Conservation (phyloP, 2,113 vertebrate species). For the Lasiurus cinereus region DNA sequence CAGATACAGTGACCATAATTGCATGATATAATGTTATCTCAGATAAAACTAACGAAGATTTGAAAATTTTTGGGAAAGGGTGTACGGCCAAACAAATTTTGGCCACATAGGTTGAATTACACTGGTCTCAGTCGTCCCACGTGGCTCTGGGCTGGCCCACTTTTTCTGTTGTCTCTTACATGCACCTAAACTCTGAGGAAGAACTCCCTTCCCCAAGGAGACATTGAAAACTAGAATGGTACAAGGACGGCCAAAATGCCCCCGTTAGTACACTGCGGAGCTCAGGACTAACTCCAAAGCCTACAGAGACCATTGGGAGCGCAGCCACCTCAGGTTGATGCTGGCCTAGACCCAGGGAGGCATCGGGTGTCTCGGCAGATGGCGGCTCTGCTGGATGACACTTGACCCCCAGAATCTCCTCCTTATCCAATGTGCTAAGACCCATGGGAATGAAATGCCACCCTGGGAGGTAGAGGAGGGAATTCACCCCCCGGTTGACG, state of each 20-base stretch:
- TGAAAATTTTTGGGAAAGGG: neutral
- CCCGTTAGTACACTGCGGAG: neutral
- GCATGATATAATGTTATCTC: neutral
- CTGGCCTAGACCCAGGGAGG: neutral
- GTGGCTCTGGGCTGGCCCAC: rapidly evolving
- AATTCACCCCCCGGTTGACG: neutral
- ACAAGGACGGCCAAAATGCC: neutral
- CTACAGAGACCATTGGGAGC: neutral
- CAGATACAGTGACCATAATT: neutral
- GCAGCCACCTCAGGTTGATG: neutral
- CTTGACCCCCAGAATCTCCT: neutral
- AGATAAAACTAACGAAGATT: neutral
- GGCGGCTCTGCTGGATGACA: neutral
- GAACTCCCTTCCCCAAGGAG: neutral
- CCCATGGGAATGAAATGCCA: neutral
- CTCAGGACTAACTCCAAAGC: neutral
- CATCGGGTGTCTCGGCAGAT: neutral
- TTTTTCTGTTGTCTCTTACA: neutral
- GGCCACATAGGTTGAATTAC: neutral
- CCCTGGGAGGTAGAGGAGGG: neutral
- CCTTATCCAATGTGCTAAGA: neutral
- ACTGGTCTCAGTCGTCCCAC: neutral
- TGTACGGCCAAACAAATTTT: neutral
- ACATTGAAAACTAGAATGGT: neutral
- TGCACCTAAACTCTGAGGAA: neutral